Percentiles rank a stretch among this genome's conserved stretches.
These are phyloP conservation scores for Caenorhabditis tropicalis DNA, from an alignment of 1,140 invertebrate genomes.

Conservation along the genomic window DNA sequence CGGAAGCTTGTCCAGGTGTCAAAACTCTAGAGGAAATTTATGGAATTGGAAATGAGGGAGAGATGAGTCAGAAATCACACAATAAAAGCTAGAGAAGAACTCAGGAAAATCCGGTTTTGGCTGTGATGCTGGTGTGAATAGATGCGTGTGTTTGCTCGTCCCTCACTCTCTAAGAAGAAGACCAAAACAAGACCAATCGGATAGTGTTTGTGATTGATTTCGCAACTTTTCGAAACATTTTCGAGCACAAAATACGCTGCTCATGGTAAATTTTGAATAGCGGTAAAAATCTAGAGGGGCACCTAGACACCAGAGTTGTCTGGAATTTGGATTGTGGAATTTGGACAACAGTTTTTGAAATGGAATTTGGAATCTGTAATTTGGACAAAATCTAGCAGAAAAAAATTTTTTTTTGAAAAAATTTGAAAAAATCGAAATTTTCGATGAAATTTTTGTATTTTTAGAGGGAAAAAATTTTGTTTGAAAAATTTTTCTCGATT, in stretches of 20 bases:
- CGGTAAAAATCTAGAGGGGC: too few species aligned
- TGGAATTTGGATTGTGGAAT: too few species aligned
- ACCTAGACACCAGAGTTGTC: too few species aligned
- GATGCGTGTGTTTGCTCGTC: background rate
- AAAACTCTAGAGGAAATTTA: background rate
- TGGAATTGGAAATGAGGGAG: slow-evolving; percentile 13
- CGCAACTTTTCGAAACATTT: slow-evolving; percentile 25
- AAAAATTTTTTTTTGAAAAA: too few species aligned
- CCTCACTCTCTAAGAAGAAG: background rate
- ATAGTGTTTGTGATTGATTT: background rate
- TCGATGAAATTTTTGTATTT: too few species aligned
- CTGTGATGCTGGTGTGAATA: background rate
- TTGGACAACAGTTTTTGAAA: too few species aligned
- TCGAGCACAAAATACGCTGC: background rate
- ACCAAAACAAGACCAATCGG: slow-evolving; percentile 21
- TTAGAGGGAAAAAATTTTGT: too few species aligned
- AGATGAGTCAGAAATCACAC: background rate
- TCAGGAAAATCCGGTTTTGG: background rate
- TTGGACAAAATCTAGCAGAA: too few species aligned
- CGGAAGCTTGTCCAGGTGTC: background rate
- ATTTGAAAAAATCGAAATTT: too few species aligned
- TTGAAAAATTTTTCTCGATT: too few species aligned
- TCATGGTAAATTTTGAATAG: background rate
- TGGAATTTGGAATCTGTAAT: too few species aligned
- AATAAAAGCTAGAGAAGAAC: too few species aligned